phyloP scores from a whole-genome alignment of 2,888 invertebrate genomes.

The Ichneumoninae sp. region DNA sequence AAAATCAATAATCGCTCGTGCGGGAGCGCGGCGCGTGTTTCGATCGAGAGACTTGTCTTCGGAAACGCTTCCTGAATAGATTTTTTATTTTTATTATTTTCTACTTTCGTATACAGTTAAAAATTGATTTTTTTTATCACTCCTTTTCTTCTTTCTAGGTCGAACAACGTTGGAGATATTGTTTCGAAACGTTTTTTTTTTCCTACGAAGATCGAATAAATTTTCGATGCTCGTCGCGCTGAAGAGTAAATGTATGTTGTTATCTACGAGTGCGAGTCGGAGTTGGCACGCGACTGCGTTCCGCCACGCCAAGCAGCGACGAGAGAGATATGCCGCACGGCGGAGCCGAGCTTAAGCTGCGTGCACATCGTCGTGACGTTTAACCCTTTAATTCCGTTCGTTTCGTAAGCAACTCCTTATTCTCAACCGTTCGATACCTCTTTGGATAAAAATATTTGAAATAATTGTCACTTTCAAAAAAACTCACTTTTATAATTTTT shows the following conservation, averaged over 20 bases:
- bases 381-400: neutral
- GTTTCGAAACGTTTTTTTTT: neutral
- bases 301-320: conserved; percentile 41
- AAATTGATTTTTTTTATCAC: neutral
- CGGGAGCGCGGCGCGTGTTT: neutral
- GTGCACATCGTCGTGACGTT: neutral
- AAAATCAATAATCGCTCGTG: neutral
- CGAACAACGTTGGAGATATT: neutral
- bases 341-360: conserved; percentile 4
- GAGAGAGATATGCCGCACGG: conserved; percentile 27
- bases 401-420: neutral
- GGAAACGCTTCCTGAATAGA: neutral
- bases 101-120: neutral
- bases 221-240: neutral
- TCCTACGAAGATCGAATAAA: neutral
- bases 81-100: neutral
- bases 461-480: neutral
- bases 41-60: no score
- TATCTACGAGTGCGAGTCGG: conserved; percentile 22
- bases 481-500: neutral
- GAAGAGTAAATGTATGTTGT: conserved; percentile 1
- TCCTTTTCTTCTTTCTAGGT: neutral
- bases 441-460: neutral
- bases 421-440: neutral
- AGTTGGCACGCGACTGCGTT: conserved; percentile 55